These are phyloP conservation scores for Limnodromus scolopaceus DNA, from an alignment of 2,797 vertebrate species.

Conservation along the genomic window DNA sequence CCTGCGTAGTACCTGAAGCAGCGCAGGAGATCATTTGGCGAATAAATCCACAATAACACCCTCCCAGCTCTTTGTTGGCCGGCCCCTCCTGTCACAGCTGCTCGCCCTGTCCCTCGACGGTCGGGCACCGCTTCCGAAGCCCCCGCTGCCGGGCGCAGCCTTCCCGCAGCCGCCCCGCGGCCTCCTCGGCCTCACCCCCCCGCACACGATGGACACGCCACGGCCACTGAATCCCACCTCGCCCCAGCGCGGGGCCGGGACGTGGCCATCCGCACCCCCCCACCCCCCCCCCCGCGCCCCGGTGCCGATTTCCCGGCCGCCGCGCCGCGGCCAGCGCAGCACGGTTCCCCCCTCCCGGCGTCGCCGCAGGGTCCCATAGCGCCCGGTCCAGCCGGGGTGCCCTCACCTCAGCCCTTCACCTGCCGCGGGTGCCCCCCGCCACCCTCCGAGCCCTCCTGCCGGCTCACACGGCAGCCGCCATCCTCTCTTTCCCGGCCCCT, in stretches of 20 bases:
- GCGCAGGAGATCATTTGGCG: fast-evolving
- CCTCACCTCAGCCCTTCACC: background rate
- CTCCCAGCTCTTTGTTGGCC: background rate
- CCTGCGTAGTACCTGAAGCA: fast-evolving
- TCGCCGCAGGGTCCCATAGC: background rate
- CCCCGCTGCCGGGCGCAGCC: background rate
- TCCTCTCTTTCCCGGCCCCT: background rate
- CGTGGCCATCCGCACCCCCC: background rate
- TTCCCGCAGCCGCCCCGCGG: background rate
- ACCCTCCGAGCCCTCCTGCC: too few species aligned
- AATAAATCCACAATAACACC: fast-evolving
- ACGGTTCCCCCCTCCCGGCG: background rate
- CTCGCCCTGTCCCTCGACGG: background rate
- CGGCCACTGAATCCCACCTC: fast-evolving
- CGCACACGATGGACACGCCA: fast-evolving
- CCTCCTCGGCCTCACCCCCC: background rate
- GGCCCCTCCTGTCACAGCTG: background rate
- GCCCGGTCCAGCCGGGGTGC: background rate
- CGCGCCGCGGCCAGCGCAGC: background rate
- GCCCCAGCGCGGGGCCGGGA: background rate
- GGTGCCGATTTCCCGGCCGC: background rate
- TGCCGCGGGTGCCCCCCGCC: background rate
- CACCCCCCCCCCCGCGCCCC: background rate
- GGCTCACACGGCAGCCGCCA: background rate
- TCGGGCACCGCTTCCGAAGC: fast-evolving